Evolutionary conservation across 1,140 invertebrate species (phyloP), one percentile per base, ranked within the genome.

Genomic region (Caligus rogercresseyi): DNA sequence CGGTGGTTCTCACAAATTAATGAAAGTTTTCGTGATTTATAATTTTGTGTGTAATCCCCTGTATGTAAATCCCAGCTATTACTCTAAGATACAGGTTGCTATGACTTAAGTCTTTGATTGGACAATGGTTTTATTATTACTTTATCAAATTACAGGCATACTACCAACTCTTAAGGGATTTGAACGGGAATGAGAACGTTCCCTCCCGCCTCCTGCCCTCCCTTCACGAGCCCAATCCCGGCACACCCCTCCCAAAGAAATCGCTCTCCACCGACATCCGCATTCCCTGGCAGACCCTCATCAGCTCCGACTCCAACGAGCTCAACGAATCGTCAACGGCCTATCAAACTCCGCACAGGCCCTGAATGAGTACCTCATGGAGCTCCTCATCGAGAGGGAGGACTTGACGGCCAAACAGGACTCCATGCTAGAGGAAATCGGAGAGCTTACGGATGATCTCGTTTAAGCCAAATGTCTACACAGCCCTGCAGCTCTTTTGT

Each of bases 311-410:
- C 23, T 18, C 23, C 2, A 2, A 26, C 15, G 57, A 60, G 26
- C 26, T 60, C 16, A 25, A 25, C 23, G 57, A 1, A 60, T 60
- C 16, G 57, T 60, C 23, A 43, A 18, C 16, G 57, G 57, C 2
- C n/a, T 60, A 18, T 31, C 23, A 2, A 60, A 60, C n/a, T 25
- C 57, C 16, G 57, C 25, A 25, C 21, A 60, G 19, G 57, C 57
- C 16, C 20, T 60, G 16, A 60, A 60, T 43, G 57, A 60, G 24
- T 60, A 26, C 25, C 26, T 60, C 13, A 60, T 60, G 57, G 57
- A 60, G 18, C 26, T 60, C 1, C 26, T 60, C 16, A 18, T 25
- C 26, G 57, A 60, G 26, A 25, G 57, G 4, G 57, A 60, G 16
- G 57, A 25, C 20, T 25, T 60, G 16, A 18, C 25, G 15, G 26